Conservation (phyloP, 1,140 invertebrate genomes). For the Leptestheria dahalacensis region DNA sequence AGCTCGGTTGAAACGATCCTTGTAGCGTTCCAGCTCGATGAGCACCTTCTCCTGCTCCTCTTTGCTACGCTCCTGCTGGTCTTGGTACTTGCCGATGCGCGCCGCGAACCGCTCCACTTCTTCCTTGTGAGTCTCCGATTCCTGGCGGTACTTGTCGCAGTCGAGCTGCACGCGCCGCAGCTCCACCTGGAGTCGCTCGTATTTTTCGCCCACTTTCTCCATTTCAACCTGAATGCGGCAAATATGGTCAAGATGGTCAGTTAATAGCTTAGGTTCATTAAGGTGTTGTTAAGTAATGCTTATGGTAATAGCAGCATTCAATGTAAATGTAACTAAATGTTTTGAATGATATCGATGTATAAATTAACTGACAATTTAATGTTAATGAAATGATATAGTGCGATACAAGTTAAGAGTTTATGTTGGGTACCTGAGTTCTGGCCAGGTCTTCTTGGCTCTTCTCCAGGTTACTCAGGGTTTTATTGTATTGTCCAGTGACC, state of each 20-base stretch:
- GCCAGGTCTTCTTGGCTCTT: constrained; percentile 78
- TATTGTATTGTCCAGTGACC: constrained; percentile 62
- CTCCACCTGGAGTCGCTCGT: constrained; percentile 67
- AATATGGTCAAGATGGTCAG: too few species aligned
- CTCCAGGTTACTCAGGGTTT: constrained; percentile 64
- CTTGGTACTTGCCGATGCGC: constrained; percentile 59
- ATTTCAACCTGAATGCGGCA: constrained; percentile 59
- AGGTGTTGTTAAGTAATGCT: too few species aligned
- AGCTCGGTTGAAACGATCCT: constrained; percentile 65
- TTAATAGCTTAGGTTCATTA: too few species aligned
- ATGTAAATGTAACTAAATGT: too few species aligned
- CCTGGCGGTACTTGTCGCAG: constrained; percentile 46
- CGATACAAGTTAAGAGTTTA: not conserved
- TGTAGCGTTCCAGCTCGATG: constrained; percentile 64
- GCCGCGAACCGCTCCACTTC: constrained; percentile 56
- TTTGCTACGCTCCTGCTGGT: constrained; percentile 51
- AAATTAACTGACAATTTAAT: too few species aligned
- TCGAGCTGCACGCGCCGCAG: constrained; percentile 63
- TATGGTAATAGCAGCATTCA: too few species aligned
- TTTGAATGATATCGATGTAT: too few species aligned
- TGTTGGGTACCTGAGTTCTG: constrained; percentile 40
- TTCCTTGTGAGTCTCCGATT: constrained; percentile 50
- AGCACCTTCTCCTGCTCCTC: constrained; percentile 63
- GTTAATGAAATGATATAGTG: too few species aligned
- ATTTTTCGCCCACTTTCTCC: constrained; percentile 79